Evolutionary conservation across 2,888 invertebrate genomes (phyloP), one percentile per base, ranked within the genome.

Genomic region (Amaurobius ferox): DNA sequence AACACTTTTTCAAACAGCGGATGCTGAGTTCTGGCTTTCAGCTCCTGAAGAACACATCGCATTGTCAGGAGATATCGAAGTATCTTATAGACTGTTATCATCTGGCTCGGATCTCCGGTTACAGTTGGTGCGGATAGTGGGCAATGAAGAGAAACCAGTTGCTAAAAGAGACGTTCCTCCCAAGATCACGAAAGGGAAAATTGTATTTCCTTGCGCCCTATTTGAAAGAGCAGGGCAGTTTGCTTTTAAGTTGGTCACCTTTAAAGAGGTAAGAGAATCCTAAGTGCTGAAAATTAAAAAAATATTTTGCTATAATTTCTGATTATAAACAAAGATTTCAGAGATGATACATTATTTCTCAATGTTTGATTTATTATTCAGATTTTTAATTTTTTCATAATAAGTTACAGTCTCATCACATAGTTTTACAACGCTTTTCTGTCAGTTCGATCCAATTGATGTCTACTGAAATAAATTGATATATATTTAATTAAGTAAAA

Each of bases 161-260:
- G 86, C 83, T 13, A 88, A 86, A 61, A 68, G 80, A 16, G 86
- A 86, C 23, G 70, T 88, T 30, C 88, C 88, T 1, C n/a, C 44
- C 2, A 67, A 66, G 9, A 32, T 77, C 16, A 32, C 78, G 1
- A 86, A 62, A 19, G 88, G 88, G 2, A 86, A 77, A 64, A 76
- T 86, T 11, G 55, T 81, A n/a, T 88, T 88, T 78, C 79, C 86
- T 29, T 88, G 88, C 29, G 78, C 73, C 16, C 11, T 76, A 16
- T 72, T 88, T 40, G 77, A 73, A 26, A 64, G 66, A 48, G 86
- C 88, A 7, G 88, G 86, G 23, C 40, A 62, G 1, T 77, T 80
- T 73, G 40, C 55, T 26, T 88, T 88, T 32, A 76, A 71, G 55
- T 70, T 88, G 1, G 64, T 78, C 11, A 80, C 80, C 9, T 26